Base-by-base conservation (phyloP, 2,113 vertebrate genomes). In the Epinephelus lanceolatus region DNA sequence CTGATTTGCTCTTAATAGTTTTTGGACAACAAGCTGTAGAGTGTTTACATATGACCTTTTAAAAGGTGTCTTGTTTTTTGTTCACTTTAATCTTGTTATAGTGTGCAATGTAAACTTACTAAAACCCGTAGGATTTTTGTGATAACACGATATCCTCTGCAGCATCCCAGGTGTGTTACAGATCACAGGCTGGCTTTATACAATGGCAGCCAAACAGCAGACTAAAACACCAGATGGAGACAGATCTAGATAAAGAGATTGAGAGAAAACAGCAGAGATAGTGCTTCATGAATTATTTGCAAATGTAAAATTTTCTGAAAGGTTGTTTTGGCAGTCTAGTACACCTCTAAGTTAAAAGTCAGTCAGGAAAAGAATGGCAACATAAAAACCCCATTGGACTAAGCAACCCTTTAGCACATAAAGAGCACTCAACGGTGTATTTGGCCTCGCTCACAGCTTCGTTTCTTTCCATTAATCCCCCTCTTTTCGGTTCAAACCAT, bases 391-490 rank as follows among this genome's bases (percentile, higher is more conserved):
- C 42, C 40, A 21, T 3, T 55, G 66, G 71, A 72, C 66, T 71
- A 33, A 57, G 77, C 61, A 51, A 42, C 12, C 25, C 37, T 70
- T 81, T 23, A 59, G 70, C 63, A 62, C 25, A 59, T 69, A 71
- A 77, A 71, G 45, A 53, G 55, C 61, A 74, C 61, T 47, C 68
- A 70, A 71, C 21, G 0, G 60, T 40, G 42, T 33, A 17, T 69
- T 56, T 17, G 2, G 71, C 55, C 21, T 21, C 13, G 40, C 65
- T 87, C 65, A 78, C 71, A 76, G 79, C 51, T 80, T 74, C 11
- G 52, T 49, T 49, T 74, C 57, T 56, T 71, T 53, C 56, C 68
- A 84, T 82, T 80, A 77, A 86, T 84, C 80, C 63, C 15, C 45
- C 87, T 61, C 37, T 52, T 57, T 27, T 55, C 4, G 17, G 40